A percentile compares a stretch with the other conserved stretches of the same genome.
Conservation (phyloP, 2,797 vertebrate genomes). For the Sebastes melanostomus region DNA sequence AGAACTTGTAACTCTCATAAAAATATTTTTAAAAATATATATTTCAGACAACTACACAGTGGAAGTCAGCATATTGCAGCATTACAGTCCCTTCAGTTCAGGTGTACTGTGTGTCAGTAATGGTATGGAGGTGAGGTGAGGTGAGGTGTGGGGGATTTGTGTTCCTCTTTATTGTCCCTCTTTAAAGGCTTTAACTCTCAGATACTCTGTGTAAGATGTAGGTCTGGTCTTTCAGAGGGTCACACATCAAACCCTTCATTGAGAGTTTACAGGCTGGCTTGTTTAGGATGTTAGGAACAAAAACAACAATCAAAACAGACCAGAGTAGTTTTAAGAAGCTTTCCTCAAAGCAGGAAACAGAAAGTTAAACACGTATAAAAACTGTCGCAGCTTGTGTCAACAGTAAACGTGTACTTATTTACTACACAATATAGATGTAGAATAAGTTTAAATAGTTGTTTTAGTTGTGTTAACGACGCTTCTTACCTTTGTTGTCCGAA, state of each 20-base stretch:
- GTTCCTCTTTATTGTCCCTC: no score
- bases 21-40: no score
- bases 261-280: neutral
- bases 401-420: neutral
- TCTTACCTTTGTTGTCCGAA: slow-evolving; percentile 16
- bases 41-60: no score
- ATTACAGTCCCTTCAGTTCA: no score
- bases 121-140: no score
- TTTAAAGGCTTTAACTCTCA: neutral
- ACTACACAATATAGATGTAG: fast-evolving
- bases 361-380: neutral
- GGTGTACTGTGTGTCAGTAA: no score
- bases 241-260: neutral
- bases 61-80: no score
- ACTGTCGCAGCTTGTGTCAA: neutral
- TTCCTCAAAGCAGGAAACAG: neutral
- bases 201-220: neutral
- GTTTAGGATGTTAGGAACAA: neutral
- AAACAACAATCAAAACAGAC: no score
- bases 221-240: neutral
- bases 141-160: no score
- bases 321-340: neutral
- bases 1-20: no score
- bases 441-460: fast-evolving
- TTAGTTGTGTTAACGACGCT: fast-evolving